phyloP scores from a whole-genome alignment of 1,140 invertebrate genomes.

The Reticulitermes speratus region DNA sequence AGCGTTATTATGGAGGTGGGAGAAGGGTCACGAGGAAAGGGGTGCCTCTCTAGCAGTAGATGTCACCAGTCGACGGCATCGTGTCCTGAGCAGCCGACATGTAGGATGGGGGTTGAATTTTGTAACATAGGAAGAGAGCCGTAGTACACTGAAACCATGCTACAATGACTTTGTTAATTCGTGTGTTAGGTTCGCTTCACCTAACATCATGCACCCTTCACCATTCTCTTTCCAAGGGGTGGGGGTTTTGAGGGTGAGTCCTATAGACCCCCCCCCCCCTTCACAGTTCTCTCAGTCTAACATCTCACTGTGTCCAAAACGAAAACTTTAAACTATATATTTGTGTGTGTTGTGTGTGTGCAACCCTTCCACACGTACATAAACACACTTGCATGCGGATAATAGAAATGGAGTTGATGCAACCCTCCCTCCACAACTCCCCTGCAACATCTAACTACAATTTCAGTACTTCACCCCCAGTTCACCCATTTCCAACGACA shows the following conservation, averaged over 20 bases:
- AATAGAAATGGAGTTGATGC: slow-evolving; percentile 5
- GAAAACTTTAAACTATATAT: slow-evolving; percentile 1
- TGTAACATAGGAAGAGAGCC: neutral
- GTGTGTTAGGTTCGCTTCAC: neutral
- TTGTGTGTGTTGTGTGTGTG: neutral
- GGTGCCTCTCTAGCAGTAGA: neutral
- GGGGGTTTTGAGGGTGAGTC: neutral
- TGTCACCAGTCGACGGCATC: neutral
- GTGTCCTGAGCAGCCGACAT: neutral
- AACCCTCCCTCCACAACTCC: neutral
- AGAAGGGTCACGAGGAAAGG: neutral
- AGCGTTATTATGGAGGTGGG: slow-evolving; percentile 1
- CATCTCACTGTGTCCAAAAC: slow-evolving; percentile 7
- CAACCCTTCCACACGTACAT: neutral
- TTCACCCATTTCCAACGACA: neutral
- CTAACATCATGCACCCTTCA: slow-evolving; percentile 15
- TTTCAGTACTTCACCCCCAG: neutral
- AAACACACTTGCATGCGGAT: slow-evolving; percentile 3
- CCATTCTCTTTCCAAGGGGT: slow-evolving; percentile 3
- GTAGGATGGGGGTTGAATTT: neutral
- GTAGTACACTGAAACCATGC: neutral
- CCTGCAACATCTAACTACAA: neutral
- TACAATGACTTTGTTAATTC: slow-evolving; percentile 8
- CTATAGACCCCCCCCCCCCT: neutral
- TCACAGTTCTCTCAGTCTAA: neutral